phyloP scores from a whole-genome alignment of 2,797 vertebrate species.

The Catamblyrhynchus diadema region DNA sequence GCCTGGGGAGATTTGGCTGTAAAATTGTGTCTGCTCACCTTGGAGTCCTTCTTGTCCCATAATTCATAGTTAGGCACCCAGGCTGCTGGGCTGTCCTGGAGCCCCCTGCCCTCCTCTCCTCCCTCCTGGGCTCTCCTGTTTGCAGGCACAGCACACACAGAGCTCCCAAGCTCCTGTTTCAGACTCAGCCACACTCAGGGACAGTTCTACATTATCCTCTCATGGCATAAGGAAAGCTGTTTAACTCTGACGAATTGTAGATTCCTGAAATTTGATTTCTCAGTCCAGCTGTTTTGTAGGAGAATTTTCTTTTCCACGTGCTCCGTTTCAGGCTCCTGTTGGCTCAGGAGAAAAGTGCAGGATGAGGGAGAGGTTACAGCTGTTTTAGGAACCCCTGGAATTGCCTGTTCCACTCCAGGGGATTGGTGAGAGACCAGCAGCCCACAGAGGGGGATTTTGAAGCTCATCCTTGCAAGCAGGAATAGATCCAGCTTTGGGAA shows the following conservation, averaged over 20 bases:
- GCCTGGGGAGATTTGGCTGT: background rate
- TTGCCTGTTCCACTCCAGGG: background rate
- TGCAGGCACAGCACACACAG: background rate
- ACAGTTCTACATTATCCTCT: background rate
- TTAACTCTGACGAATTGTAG: background rate
- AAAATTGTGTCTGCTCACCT: background rate
- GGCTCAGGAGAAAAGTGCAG: background rate
- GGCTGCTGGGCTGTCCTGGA: background rate
- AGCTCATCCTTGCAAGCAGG: background rate
- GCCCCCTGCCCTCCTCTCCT: background rate
- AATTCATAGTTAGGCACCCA: background rate
- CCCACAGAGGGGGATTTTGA: background rate
- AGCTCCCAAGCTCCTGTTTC: background rate
- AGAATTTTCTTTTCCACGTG: background rate
- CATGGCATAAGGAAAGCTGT: background rate
- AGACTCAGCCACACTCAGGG: background rate
- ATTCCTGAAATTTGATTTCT: background rate
- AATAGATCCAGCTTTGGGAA: background rate
- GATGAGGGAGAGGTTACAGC: background rate
- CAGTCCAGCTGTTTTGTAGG: background rate
- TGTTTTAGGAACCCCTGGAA: background rate
- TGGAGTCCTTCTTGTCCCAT: background rate
- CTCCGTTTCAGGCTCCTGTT: background rate
- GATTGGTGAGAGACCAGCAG: background rate
- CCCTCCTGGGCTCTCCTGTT: rapidly evolving